Evolutionary conservation across 2,797 vertebrate genomes (phyloP).

Genomic region (Aselliscus stoliczkanus): DNA sequence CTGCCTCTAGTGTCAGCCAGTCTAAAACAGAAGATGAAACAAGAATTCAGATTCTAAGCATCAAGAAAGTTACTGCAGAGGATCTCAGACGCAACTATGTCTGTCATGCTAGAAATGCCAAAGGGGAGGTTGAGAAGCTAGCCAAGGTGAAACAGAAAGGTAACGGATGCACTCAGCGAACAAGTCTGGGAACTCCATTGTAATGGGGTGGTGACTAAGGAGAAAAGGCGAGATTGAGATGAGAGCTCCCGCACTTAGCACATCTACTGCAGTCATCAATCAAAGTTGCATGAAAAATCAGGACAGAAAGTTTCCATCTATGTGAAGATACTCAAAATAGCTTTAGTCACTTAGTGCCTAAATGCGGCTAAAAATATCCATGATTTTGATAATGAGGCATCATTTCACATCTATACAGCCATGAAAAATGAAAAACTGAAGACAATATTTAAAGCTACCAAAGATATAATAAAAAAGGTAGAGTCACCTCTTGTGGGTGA

Average conservation of each 20-base stretch:
- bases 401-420: neutral
- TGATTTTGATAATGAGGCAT: neutral
- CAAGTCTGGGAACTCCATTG: neutral
- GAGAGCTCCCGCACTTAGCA: neutral
- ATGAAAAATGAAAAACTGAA: neutral
- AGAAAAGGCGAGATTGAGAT: neutral
- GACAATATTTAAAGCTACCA: neutral
- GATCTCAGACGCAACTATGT: slow-evolving; percentile 88
- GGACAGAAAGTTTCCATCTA: neutral
- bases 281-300: neutral
- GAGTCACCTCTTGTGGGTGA: neutral
- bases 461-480: neutral
- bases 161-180: slow-evolving; percentile 66
- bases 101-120: slow-evolving; percentile 87
- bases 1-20: slow-evolving; percentile 67
- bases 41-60: slow-evolving; percentile 77
- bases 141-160: slow-evolving; percentile 86
- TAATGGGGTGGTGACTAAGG: neutral
- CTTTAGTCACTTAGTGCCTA: neutral
- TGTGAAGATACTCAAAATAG: neutral
- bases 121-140: slow-evolving; percentile 76
- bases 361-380: neutral
- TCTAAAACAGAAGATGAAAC: slow-evolving; percentile 74
- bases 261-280: neutral
- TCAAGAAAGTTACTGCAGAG: slow-evolving; percentile 83